phyloP scores from a whole-genome alignment of 2,888 invertebrate species.

The Theretra japonica region DNA sequence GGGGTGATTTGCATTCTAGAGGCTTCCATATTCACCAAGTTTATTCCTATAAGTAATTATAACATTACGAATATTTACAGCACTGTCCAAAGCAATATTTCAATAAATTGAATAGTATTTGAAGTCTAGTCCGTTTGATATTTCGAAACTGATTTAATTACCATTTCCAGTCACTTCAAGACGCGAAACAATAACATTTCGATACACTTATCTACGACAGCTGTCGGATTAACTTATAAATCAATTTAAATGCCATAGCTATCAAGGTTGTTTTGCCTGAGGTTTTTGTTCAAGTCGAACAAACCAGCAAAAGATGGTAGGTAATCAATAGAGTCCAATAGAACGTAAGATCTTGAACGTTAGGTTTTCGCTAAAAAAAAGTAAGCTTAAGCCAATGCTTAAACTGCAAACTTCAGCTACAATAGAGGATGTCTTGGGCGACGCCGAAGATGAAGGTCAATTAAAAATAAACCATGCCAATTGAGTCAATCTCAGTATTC shows the following conservation, averaged over 20 bases:
- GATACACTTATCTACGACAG: slow-evolving; percentile 42
- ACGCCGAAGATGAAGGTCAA: no score
- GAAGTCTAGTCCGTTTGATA: neutral
- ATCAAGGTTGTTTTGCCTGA: slow-evolving; percentile 48
- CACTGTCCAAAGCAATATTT: neutral
- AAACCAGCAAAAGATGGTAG: no score
- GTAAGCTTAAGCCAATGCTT: no score
- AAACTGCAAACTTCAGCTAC: no score
- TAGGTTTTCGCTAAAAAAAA: no score
- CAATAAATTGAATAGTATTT: neutral
- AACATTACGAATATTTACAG: neutral
- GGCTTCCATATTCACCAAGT: neutral
- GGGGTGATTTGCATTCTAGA: no score
- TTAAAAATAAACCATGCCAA: no score
- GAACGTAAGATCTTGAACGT: no score
- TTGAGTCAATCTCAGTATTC: no score
- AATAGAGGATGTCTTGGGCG: no score
- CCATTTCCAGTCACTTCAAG: slow-evolving; percentile 34
- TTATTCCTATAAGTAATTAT: neutral
- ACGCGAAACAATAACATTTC: slow-evolving; percentile 38
- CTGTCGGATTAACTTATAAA: slow-evolving; percentile 54
- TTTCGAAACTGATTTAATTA: slow-evolving; percentile 30
- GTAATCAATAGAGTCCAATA: no score
- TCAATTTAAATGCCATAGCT: slow-evolving; percentile 48
- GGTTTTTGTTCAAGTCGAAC: slow-evolving; percentile 47